These are phyloP conservation scores for Spongilla lacustris DNA, from an alignment of 37 sponge, comb jelly and placozoan species.

Conservation along the genomic window DNA sequence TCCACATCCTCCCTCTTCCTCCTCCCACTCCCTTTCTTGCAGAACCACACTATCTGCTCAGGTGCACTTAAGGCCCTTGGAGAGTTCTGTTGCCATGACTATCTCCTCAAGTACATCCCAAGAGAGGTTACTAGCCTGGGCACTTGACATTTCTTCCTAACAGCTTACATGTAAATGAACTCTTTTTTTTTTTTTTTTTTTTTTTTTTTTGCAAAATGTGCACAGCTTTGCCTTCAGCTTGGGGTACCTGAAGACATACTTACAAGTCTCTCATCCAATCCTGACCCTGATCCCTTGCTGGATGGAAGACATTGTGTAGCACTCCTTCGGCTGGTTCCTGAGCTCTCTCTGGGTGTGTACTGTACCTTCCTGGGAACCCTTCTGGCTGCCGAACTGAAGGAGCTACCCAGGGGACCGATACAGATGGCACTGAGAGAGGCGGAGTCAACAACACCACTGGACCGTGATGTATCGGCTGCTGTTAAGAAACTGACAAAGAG, in stretches of 20 bases:
- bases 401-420: conserved; percentile 19
- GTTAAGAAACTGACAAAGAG: not conserved
- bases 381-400: conserved; percentile 13
- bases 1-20: not conserved
- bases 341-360: conserved; percentile 3
- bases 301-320: conserved; percentile 20
- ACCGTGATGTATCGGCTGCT: not conserved
- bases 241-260: not conserved
- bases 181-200: not conserved
- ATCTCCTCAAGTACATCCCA: conserved; percentile 19
- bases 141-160: not conserved
- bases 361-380: conserved; percentile 13
- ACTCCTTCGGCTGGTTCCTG: conserved; percentile 29
- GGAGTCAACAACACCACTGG: not conserved
- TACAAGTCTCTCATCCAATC: conserved; percentile 6
- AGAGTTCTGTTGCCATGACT: conserved; percentile 26
- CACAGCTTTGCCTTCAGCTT: conserved; percentile 1
- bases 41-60: conserved; percentile 10
- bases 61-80: conserved; percentile 23
- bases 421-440: conserved; percentile 26
- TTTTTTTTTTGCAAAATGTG: too few species aligned
- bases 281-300: conserved; percentile 2
- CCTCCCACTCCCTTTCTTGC: not conserved
- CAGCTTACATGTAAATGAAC: not conserved
- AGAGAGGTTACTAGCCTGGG: not conserved